Conservation (phyloP, 1,140 invertebrate genomes). For the Dysdera silvatica region DNA sequence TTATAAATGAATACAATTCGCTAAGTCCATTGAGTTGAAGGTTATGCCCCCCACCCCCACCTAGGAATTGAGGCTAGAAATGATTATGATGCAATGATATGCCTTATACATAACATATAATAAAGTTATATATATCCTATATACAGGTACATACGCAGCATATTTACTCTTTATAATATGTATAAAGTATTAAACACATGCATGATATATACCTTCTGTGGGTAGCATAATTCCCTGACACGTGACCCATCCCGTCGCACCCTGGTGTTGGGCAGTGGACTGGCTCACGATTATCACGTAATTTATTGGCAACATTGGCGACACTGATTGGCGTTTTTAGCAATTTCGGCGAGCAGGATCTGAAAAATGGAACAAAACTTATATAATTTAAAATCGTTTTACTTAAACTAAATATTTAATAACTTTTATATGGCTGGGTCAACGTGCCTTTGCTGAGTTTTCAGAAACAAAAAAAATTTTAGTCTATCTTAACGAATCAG, state of each 20-base stretch:
- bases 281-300: slow-evolving; percentile 57
- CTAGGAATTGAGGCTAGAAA: no score
- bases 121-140: background rate
- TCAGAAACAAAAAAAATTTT: no score
- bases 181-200: background rate
- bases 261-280: slow-evolving; percentile 63
- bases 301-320: slow-evolving; percentile 16
- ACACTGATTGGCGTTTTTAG: slow-evolving; percentile 17
- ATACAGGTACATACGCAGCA: background rate
- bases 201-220: slow-evolving; percentile 63
- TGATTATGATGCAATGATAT: slow-evolving; percentile 3
- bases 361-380: background rate
- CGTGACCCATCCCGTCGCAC: slow-evolving; percentile 76
- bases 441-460: no score
- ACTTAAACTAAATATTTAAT: no score
- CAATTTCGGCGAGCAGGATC: slow-evolving; percentile 15
- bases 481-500: no score
- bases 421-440: no score
- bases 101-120: background rate
- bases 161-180: background rate
- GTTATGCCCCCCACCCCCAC: no score
- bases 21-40: no score
- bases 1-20: no score
- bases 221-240: slow-evolving; percentile 75
- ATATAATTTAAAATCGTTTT: background rate